Evolutionary conservation across 1,140 invertebrate genomes (phyloP).

Genomic region (Drosophila dunni): DNA sequence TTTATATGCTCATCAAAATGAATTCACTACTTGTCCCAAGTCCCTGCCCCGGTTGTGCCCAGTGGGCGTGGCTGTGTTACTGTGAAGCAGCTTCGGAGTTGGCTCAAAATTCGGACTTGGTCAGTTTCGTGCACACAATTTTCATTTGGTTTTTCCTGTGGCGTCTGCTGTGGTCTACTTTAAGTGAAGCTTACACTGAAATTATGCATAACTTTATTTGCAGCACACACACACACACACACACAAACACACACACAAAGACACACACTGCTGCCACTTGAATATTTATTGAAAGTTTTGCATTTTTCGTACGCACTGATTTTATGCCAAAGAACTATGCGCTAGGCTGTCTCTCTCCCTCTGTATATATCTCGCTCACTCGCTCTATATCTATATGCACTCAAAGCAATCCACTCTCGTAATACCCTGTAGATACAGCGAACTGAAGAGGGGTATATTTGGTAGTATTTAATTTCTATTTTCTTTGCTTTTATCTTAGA

Average conservation of each 20-base stretch:
- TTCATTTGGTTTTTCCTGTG: slow-evolving; percentile 53
- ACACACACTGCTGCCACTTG: slow-evolving; percentile 35
- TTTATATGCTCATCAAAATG: slow-evolving; percentile 60
- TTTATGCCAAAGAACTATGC: slow-evolving; percentile 19
- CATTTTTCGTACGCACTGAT: slow-evolving; percentile 69
- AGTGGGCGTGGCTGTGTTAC: too few species aligned
- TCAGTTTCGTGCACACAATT: slow-evolving; percentile 48
- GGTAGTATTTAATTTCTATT: neutral
- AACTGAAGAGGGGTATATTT: neutral
- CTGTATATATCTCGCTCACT: too few species aligned
- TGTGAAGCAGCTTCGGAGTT: too few species aligned
- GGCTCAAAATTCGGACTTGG: too few species aligned
- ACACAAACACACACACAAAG: slow-evolving; percentile 28
- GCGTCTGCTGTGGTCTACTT: slow-evolving; percentile 25
- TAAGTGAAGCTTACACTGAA: slow-evolving; percentile 69
- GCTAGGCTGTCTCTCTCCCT: neutral
- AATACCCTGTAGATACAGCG: neutral
- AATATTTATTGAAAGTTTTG: slow-evolving; percentile 55
- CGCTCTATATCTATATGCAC: neutral
- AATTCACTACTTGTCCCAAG: slow-evolving; percentile 22
- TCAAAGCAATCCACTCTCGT: slow-evolving; percentile 22
- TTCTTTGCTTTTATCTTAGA: neutral
- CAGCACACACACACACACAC: slow-evolving; percentile 46
- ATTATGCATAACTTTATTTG: slow-evolving; percentile 79
- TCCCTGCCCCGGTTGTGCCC: too few species aligned